phyloP scores from a whole-genome alignment of 2,888 invertebrate species.

The Diadromus collaris region DNA sequence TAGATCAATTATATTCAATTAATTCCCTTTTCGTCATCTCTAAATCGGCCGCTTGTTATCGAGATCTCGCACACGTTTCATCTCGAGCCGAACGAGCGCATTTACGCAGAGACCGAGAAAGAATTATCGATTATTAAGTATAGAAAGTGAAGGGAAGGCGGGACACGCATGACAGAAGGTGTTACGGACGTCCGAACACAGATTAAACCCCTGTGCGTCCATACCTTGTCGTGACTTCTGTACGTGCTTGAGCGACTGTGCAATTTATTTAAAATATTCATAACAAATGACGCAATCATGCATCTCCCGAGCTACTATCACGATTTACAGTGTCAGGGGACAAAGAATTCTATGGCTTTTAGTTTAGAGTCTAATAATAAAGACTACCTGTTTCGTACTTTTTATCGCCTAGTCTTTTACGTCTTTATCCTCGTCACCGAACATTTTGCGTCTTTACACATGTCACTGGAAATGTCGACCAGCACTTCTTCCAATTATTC shows the following conservation, averaged over 20 bases:
- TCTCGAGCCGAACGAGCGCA: background rate
- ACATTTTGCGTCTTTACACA: background rate
- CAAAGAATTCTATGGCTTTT: constrained; percentile 26
- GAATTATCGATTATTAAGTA: background rate
- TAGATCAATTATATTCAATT: background rate
- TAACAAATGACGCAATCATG: constrained; percentile 16
- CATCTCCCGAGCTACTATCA: constrained; percentile 11
- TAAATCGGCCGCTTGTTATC: constrained; percentile 15
- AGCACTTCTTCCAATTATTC: too few species aligned
- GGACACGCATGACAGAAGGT: background rate
- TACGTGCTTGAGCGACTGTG: constrained; percentile 27
- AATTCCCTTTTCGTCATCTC: background rate
- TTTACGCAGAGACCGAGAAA: constrained; percentile 7
- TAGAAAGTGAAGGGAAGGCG: constrained; percentile 7
- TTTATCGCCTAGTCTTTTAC: background rate
- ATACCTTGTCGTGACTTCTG: constrained; percentile 4
- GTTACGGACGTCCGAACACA: constrained; percentile 18
- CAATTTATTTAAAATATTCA: constrained; percentile 34
- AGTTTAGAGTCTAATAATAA: constrained; percentile 24
- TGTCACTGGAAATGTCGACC: too few species aligned
- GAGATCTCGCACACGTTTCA: constrained; percentile 7
- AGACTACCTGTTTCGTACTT: constrained; percentile 12
- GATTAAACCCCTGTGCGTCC: constrained; percentile 18
- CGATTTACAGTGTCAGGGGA: background rate
- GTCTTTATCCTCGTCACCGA: background rate